Evolutionary conservation across 2,888 invertebrate genomes (phyloP).

Genomic region (Erebia ligea): DNA sequence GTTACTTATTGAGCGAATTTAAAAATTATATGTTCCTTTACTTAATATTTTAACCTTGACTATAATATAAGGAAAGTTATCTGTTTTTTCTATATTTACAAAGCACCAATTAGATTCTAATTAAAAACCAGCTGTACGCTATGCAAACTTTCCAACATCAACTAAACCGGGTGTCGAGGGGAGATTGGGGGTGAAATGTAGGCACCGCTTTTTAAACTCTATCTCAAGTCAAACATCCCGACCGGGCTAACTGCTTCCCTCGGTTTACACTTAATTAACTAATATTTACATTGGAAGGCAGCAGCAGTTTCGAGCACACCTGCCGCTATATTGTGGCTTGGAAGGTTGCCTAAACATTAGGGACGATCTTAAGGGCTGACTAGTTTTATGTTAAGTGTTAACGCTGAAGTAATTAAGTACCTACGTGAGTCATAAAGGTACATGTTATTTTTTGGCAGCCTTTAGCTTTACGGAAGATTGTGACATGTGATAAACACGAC

Average conservation of each 20-base stretch:
- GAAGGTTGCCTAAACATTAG: slow-evolving; percentile 51
- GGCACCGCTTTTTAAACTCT: slow-evolving; percentile 51
- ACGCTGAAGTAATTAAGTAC: background rate
- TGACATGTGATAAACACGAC: too few relatives aligned
- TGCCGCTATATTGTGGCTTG: slow-evolving; percentile 64
- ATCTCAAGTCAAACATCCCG: slow-evolving; percentile 54
- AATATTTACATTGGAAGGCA: slow-evolving; percentile 76
- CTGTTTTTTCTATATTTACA: background rate
- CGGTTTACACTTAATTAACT: slow-evolving; percentile 80
- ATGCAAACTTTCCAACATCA: slow-evolving; percentile 18
- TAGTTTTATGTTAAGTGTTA: slow-evolving; percentile 2
- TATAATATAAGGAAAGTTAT: background rate
- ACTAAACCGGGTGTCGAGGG: slow-evolving; percentile 12
- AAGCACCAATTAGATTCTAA: slow-evolving; percentile 19
- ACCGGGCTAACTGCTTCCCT: slow-evolving; percentile 52
- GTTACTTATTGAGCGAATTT: too few relatives aligned
- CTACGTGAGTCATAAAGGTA: background rate
- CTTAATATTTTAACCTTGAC: background rate
- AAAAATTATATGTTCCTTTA: too few relatives aligned
- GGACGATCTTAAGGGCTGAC: slow-evolving; percentile 13
- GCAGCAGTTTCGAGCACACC: slow-evolving; percentile 74
- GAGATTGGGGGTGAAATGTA: slow-evolving; percentile 33
- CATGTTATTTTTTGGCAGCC: too few relatives aligned
- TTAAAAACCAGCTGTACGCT: slow-evolving; percentile 16
- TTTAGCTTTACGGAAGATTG: too few relatives aligned